Evolutionary conservation across 2,113 vertebrate genomes (phyloP).

Genomic region (Chaetura pelagica): DNA sequence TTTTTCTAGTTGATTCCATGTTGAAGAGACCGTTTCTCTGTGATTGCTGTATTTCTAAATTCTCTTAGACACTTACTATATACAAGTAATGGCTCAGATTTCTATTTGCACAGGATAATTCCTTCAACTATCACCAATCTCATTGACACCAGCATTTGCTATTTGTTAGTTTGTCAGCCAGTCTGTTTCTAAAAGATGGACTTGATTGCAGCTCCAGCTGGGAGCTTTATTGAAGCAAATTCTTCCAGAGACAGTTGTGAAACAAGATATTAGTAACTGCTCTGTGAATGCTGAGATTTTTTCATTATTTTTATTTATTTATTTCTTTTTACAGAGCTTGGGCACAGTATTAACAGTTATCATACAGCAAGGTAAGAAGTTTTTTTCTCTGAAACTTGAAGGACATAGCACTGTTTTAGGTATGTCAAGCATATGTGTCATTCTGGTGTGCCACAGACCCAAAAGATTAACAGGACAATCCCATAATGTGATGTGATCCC

Average conservation of each 20-base stretch:
- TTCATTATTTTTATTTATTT: not conserved
- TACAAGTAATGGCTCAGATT: not conserved
- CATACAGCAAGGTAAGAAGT: not conserved
- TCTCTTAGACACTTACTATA: not conserved
- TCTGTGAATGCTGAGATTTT: not conserved
- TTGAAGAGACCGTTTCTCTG: not conserved
- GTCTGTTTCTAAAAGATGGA: slow-evolving; percentile 4
- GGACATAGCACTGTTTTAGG: not conserved
- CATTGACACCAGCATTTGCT: slow-evolving; percentile 32
- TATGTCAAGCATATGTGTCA: not conserved
- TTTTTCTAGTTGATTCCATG: not conserved
- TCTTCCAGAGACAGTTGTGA: not conserved
- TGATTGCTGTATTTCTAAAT: slow-evolving; percentile 10
- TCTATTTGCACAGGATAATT: slow-evolving; percentile 12
- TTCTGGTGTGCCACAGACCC: not conserved
- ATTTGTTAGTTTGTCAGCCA: slow-evolving; percentile 36
- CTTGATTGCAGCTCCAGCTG: slow-evolving; percentile 45
- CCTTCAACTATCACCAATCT: not conserved
- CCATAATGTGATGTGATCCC: not conserved
- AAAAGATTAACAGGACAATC: not conserved
- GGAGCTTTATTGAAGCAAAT: slow-evolving; percentile 43
- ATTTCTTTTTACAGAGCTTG: not conserved
- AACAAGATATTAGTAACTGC: not conserved
- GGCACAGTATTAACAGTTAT: not conserved
- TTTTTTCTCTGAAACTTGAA: not conserved